Evolutionary conservation across 2,888 invertebrate genomes (phyloP), one percentile per base, ranked within the genome.

Genomic region (Apantesis nais): DNA sequence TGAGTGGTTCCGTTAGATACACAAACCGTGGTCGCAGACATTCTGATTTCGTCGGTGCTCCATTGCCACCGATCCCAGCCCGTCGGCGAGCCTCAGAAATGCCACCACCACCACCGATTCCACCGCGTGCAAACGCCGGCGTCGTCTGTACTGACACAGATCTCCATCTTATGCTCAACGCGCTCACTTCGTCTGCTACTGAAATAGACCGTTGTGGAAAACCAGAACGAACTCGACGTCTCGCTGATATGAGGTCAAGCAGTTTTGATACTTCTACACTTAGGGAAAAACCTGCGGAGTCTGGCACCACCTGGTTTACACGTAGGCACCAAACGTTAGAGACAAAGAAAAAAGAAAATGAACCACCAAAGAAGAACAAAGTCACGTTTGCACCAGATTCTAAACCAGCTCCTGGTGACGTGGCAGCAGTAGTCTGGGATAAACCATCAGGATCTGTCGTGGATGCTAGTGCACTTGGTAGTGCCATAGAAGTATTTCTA

Each of bases 61-160:
- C 96, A 31, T 88, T 96, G 69, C 96, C 96, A 2, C 96, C 96
- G 1, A 96, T 96, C 69, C 96, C 96, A 22, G 93, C 94, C 9
- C 95, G 95, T 62, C 96, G 97, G 65, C 96, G 98, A 63, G 97
- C 97, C 66, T 97, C 97, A 1, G 98, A 98, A 87, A 95, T 97
- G 92, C 97, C 97, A 1, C 96, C 96, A 14, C 90, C 95, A 74
- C 93, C 93, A 0, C 93, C 94, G 19, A 93, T 93, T 44, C 94
- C 94, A 74, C 91, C 92, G 19, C 93, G 89, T 73, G 88, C 79
- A 44, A 90, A 88, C 63, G 92, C 92, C 0, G 98, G 98, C 9
- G 96, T 98, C 77, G 96, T 98, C 71, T 98, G 98, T 93, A 97
- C 98, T 75, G 97, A 98, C 90, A 97, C 97, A 44, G 98, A 98